Evolutionary conservation across 2,113 vertebrate genomes (phyloP).

Genomic region (Pan troglodytes): NHGRI_mPanTro3-v2.1_pri NC_072410.2:94015501-94016000

Average conservation of each 20-base stretch:
- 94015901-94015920: neutral
- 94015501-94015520: neutral
- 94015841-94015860: neutral
- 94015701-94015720: neutral
- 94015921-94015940: neutral
- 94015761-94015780: neutral
- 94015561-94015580: neutral
- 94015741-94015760: neutral
- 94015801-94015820: neutral
- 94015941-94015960: conserved; percentile 16
- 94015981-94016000: neutral
- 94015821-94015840: neutral
- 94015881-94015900: neutral
- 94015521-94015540: neutral
- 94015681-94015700: neutral
- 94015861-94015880: neutral
- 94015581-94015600: neutral
- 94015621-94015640: neutral
- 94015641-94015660: conserved; percentile 18
- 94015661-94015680: neutral
- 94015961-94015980: neutral
- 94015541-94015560: neutral
- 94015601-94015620: neutral
- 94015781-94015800: neutral
- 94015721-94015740: conserved; percentile 17